Base-by-base conservation (phyloP, 2,113 vertebrate species). In the Oceanodroma tethys region DNA sequence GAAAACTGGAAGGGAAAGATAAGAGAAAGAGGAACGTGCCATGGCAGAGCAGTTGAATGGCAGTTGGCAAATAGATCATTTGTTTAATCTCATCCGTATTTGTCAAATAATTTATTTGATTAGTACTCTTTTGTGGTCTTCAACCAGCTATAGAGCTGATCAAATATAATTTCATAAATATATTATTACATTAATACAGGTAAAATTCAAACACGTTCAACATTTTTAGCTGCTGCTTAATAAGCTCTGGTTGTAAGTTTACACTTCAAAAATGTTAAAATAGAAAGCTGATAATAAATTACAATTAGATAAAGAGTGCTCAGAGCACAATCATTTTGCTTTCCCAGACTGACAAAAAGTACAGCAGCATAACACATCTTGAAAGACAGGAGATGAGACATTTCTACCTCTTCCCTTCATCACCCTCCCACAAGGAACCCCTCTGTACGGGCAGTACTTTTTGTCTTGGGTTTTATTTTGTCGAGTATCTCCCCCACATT, bases 91-190 rank as follows among this genome's bases (percentile, higher is more conserved):
- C 43, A 92, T 27, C 20, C 0, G 0, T 68, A 85, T 93, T 85
- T 91, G 73, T 68, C 59, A 91, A 92, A 86, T 81, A 74, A 88
- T 72, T 81, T 86, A 88, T 90, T 94, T 94, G 45, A 90, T 56
- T 87, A 95, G 91, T 84, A 72, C 12, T 70, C 58, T 74, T 80
- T 15, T 50, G 63, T 65, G n/a, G 48, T 75, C 75, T 83, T 83
- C 75, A 66, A 63, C 21, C 58, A 86, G 81, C 63, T 83, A 34
- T 6, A 60, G 34, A 86, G 52, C 43, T 89, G 53, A 83, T 72
- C 83, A 70, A 90, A 81, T 43, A 86, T 22, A 1, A 38, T 23
- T n/a, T 52, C 59, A 75, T 65, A 82, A 84, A 93, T 73, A 52
- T 8, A 68, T 67, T 63, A 88, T 40, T 88, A 81, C 43, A 83